Evolutionary conservation across 2,113 vertebrate genomes (phyloP).

Genomic region (Otis tarda): DNA sequence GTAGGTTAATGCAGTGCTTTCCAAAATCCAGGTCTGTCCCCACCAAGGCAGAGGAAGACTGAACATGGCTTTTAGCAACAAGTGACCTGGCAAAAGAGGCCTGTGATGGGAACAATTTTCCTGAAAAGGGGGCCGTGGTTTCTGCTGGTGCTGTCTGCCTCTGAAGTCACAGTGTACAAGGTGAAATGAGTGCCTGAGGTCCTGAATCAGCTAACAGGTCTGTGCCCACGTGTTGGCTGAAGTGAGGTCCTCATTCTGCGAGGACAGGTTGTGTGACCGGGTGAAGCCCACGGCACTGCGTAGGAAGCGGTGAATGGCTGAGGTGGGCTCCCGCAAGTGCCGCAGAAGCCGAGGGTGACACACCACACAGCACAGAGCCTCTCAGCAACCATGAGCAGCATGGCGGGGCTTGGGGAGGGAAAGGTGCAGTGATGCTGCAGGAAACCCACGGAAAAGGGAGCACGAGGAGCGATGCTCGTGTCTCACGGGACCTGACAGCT

Average conservation of each 20-base stretch:
- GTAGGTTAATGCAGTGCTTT: background rate
- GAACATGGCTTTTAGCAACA: background rate
- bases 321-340: background rate
- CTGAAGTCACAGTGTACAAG: background rate
- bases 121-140: background rate
- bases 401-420: rapidly evolving
- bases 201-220: background rate
- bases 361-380: background rate
- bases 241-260: rapidly evolving
- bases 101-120: background rate
- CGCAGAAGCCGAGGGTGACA: background rate
- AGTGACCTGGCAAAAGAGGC: background rate
- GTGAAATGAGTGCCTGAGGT: background rate
- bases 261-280: background rate
- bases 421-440: background rate
- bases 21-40: background rate
- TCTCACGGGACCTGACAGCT: background rate
- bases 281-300: rapidly evolving
- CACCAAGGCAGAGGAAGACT: background rate
- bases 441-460: background rate
- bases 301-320: background rate
- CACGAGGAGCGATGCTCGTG: background rate
- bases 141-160: background rate
- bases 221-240: background rate
- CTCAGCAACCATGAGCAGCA: background rate